These are phyloP conservation scores for Felis chaus DNA, from an alignment of 2,113 vertebrate species.

Conservation along the genomic window DNA sequence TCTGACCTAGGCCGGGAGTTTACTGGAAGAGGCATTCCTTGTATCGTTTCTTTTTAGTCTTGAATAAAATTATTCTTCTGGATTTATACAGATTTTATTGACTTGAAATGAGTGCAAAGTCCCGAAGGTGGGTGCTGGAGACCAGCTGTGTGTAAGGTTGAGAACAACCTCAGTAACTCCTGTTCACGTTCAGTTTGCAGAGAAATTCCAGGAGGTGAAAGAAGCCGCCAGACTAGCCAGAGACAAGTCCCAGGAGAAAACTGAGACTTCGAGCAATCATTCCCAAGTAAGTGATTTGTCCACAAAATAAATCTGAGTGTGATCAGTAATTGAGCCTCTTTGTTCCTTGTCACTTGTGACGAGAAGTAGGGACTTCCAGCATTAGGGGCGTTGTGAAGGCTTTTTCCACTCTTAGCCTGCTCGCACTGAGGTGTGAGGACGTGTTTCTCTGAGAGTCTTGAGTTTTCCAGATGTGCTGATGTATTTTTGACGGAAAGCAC, in stretches of 20 bases:
- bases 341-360: background rate
- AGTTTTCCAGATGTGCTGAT: background rate
- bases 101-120: background rate
- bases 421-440: background rate
- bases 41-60: background rate
- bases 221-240: constrained; percentile 94
- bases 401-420: background rate
- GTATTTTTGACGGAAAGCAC: background rate
- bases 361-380: background rate
- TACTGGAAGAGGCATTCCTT: background rate
- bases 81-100: background rate
- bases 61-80: background rate
- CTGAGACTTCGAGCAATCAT: constrained; percentile 93
- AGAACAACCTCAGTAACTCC: background rate
- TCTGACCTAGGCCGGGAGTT: background rate
- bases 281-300: constrained; percentile 89
- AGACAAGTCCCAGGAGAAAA: constrained; percentile 97
- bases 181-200: constrained; percentile 93
- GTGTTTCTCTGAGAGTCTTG: background rate
- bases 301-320: too few relatives aligned
- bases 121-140: background rate
- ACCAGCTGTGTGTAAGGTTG: background rate
- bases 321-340: background rate
- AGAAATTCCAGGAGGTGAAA: constrained; percentile 98
- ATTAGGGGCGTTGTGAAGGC: background rate